phyloP scores from a whole-genome alignment of 2,113 vertebrate genomes.

The Scomber colias region DNA sequence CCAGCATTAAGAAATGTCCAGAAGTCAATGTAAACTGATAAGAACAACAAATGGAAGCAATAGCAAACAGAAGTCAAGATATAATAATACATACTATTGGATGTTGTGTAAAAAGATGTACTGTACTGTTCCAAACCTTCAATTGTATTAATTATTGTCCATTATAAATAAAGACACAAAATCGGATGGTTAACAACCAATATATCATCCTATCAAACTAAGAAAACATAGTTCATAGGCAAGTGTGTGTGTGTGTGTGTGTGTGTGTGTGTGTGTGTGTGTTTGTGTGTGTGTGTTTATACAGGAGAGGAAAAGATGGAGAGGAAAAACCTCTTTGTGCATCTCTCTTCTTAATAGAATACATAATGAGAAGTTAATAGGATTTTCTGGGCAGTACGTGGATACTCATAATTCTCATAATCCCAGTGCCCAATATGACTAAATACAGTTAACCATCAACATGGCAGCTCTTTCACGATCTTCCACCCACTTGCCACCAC shows the following conservation, averaged over 20 bases:
- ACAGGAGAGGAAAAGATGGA: conserved; percentile 1
- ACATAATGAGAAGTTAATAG: conserved; percentile 59
- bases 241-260: background rate
- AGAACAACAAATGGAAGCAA: too few relatives aligned
- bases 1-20: too few relatives aligned
- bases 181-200: background rate
- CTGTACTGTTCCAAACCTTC: too few relatives aligned
- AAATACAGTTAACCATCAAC: conserved; percentile 62
- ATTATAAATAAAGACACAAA: too few relatives aligned
- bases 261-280: background rate
- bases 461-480: conserved; percentile 42
- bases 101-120: too few relatives aligned
- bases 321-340: conserved; percentile 32
- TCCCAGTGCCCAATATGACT: conserved; percentile 55
- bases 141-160: too few relatives aligned
- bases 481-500: conserved; percentile 45
- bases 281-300: background rate
- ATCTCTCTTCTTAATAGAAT: conserved; percentile 53
- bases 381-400: conserved; percentile 48
- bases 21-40: too few relatives aligned
- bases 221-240: conserved; percentile 6
- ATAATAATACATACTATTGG: too few relatives aligned
- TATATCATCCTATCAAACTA: background rate
- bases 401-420: conserved; percentile 56
- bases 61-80: too few relatives aligned